Conservation (phyloP, 92 coral and sea anemone genomes). For the Paragorgia papillata region DNA sequence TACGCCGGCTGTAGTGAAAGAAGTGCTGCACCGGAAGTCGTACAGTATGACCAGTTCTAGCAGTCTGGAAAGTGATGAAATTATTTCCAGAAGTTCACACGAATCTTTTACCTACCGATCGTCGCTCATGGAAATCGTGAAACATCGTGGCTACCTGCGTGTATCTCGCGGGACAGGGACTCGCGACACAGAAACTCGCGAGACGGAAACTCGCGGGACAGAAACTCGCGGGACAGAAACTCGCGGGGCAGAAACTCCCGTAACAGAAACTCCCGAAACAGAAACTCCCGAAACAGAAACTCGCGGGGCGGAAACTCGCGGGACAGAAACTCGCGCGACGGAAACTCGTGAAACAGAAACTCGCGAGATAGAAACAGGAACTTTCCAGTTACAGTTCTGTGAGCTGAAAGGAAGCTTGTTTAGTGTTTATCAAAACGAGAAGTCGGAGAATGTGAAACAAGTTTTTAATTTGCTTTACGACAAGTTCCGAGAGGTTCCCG, state of each 20-base stretch:
- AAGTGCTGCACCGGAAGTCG: conserved; percentile 25
- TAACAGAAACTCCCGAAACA: neutral
- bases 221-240: too few relatives aligned
- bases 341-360: too few relatives aligned
- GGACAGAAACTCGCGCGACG: too few relatives aligned
- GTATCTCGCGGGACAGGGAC: neutral
- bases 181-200: too few relatives aligned
- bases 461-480: conserved; percentile 44
- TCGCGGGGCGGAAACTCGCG: too few relatives aligned
- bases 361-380: too few relatives aligned
- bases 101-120: conserved; percentile 32
- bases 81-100: conserved; percentile 2
- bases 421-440: conserved; percentile 35
- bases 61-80: conserved; percentile 15
- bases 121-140: conserved; percentile 53
- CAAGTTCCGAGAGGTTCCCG: conserved; percentile 22
- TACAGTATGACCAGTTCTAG: conserved; percentile 26
- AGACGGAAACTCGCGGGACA: too few relatives aligned
- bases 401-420: conserved; percentile 39
- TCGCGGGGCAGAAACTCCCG: too few relatives aligned
- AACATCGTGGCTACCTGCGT: conserved; percentile 28
- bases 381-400: conserved; percentile 22
- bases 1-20: conserved; percentile 20
- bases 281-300: too few relatives aligned
- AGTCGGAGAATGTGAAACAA: conserved; percentile 17